Base-by-base conservation (phyloP, 2,113 vertebrate species). In the Mus spicilegus region DNA sequence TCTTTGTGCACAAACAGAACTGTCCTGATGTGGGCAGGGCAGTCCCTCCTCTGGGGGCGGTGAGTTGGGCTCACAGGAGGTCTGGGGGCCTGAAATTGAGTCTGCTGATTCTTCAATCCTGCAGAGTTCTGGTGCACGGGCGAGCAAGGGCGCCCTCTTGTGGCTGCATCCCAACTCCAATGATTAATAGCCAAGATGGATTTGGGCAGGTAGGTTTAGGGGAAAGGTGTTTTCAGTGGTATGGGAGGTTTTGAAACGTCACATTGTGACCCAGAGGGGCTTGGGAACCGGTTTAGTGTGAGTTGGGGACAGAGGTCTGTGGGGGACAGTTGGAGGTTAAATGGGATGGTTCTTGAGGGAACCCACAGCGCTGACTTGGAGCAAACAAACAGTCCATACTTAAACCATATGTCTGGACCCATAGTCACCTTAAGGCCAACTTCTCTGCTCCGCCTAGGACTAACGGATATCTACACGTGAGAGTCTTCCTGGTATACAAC, bases 161-260 rank as follows among this genome's bases (percentile, higher is more conserved):
- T 97, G 97, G 94, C 65, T 19, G 0, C 0, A 51, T 20, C 28
- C 0, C 63, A 58, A 39, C 24, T 63, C 75, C 54, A 3, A 8
- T 1, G 0, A 3, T 19, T 13, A 26, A 11, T 17, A 3, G 36
- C 16, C 1, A 42, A 30, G 16, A 63, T 20, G 30, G 14, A 17
- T 87, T 56, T 7, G 39, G 33, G 26, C 54, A 14, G 7, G 12
- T 39, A 36, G 17, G 22, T 39, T 3, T 17, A 1, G 7, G n/a
- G 11, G 49, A 33, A 61, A 72, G 46, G 33, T 67, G n/a, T 70
- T 77, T 81, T 20, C 19, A 36, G 54, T 7, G 39, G 22, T 19
- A 1, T 3, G 46, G 33, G n/a, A 42, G 46, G 56, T 20, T 10
- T 19, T 13, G 13, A 82, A 36, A 28, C 28, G 36, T 73, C 63